Evolutionary conservation across 2,797 vertebrate genomes (phyloP), one percentile per base, ranked within the genome.

Genomic region (Distichodus sexfasciatus): DNA sequence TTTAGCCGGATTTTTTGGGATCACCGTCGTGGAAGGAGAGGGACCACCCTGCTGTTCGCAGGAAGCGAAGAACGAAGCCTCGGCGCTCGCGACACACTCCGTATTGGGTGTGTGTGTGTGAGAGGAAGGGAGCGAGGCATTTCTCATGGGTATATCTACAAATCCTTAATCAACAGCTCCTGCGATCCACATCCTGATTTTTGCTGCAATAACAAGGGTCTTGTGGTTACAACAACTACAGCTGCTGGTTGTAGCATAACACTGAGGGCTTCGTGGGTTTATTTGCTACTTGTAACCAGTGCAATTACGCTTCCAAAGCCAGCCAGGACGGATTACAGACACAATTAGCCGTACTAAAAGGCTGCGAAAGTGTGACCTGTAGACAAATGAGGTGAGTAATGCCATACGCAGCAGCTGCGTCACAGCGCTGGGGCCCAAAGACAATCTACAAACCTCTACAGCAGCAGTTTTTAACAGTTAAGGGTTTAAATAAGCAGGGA

Each of bases 1-100:
- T 71, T 70, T 41, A 66, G 66, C 23, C 4, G 55, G 36, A 54
- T 63, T 46, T 73, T 69, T 66, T 9, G 63, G 58, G 72, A 65
- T 75, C 65, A 77, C 7, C 58, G 57, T 63, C 46, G 70, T 19
- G 38, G 46, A 24, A 46, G 55, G 69, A 33, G 43, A 57, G 24
- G 53, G 75, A 72, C 78, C 69, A 64, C 69, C 50, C 43, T 26
- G 75, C 57, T 58, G 36, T 40, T 23, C 29, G 48, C 17, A 24
- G 47, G 36, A 61, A 24, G 6, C 10, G 31, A n/a, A n/a, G n/a
- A n/a, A n/a, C n/a, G n/a, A n/a, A n/a, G n/a, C n/a, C n/a, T n/a
- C n/a, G n/a, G n/a, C n/a, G n/a, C n/a, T n/a, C n/a, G n/a, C n/a
- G n/a, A n/a, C n/a, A n/a, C n/a, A n/a, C n/a, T n/a, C n/a, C n/a